A percentile compares a stretch with the other conserved stretches of the same genome.
These are phyloP conservation scores for Etheostoma cragini DNA, from an alignment of 2,113 vertebrate genomes.

Conservation along the genomic window DNA sequence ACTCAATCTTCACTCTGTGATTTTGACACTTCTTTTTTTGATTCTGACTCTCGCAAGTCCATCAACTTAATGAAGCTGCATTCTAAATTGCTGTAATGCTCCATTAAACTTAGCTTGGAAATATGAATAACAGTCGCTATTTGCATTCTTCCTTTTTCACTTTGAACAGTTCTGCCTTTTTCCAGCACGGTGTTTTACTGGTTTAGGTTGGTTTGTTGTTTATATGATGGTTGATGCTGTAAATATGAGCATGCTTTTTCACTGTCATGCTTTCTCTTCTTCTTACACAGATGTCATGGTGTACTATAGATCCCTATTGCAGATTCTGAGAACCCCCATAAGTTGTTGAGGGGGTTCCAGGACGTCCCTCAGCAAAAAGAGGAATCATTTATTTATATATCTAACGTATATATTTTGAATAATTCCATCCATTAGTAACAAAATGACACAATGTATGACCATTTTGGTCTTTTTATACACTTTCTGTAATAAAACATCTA, in stretches of 20 bases:
- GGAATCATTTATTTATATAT: too few species aligned
- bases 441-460: too few species aligned
- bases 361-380: too few species aligned
- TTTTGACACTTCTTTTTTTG: not conserved
- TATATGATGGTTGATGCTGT: not conserved
- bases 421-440: too few species aligned
- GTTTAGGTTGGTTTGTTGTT: not conserved
- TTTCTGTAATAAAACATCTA: too few species aligned
- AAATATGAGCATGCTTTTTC: not conserved
- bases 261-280: not conserved
- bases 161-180: not conserved
- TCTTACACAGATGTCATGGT: not conserved
- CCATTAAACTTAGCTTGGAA: not conserved
- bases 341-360: too few species aligned
- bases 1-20: not conserved
- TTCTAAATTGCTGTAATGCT: not conserved
- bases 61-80: not conserved
- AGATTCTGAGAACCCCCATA: too few species aligned
- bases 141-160: not conserved
- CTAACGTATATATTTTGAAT: too few species aligned
- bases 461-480: too few species aligned
- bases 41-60: not conserved
- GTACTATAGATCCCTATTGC: not conserved
- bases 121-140: not conserved
- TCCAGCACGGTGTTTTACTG: not conserved